A percentile compares a stretch with the other conserved stretches of the same genome.
These are phyloP conservation scores for Columba livia DNA, from an alignment of 2,113 vertebrate species.

Conservation along the genomic window DNA sequence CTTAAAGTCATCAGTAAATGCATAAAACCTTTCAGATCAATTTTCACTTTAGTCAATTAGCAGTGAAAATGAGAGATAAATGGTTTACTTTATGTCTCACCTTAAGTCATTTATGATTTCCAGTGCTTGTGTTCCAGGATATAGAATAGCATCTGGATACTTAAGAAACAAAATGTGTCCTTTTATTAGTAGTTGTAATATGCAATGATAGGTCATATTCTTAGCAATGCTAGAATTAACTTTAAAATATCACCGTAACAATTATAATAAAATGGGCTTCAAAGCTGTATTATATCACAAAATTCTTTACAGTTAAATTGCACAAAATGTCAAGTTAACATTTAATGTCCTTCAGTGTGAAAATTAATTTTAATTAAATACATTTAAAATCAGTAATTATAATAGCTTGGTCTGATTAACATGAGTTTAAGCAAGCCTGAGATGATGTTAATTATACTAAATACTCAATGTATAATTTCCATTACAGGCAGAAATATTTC, in stretches of 20 bases:
- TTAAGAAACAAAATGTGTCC: background rate
- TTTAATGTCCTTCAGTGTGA: background rate
- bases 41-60: background rate
- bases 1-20: background rate
- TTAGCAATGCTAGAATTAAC: background rate
- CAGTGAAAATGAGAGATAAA: background rate
- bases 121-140: background rate
- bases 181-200: background rate
- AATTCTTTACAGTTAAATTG: background rate
- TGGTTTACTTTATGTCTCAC: background rate
- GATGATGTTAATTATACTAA: background rate
- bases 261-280: background rate
- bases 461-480: background rate
- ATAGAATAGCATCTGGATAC: background rate
- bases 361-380: conserved; percentile 13
- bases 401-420: background rate
- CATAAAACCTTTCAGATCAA: background rate
- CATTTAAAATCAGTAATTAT: background rate
- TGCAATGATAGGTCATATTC: background rate
- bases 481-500: background rate
- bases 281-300: background rate
- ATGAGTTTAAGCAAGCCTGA: background rate
- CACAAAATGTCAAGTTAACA: background rate
- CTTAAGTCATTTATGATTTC: background rate
- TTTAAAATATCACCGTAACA: background rate